Percentiles rank a stretch among this genome's conserved stretches.
These are phyloP conservation scores for Lycaena phlaeas DNA, from an alignment of 2,888 invertebrate genomes.

Conservation along the genomic window DNA sequence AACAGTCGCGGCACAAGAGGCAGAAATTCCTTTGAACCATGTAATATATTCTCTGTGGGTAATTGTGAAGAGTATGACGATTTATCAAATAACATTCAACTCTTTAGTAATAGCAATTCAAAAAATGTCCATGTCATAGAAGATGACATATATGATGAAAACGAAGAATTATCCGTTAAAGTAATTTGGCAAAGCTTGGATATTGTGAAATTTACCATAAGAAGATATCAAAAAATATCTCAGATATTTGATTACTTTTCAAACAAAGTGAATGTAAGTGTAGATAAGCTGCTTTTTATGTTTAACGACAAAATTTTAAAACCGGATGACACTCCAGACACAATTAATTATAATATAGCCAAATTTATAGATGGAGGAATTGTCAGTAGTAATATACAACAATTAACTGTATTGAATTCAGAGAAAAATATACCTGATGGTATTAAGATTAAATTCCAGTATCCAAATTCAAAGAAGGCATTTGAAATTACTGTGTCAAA, in stretches of 20 bases:
- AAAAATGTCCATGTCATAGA: conserved; percentile 26
- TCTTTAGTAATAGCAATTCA: conserved; percentile 31
- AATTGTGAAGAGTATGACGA: conserved; percentile 52
- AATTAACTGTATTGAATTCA: conserved; percentile 21
- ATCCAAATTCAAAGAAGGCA: conserved; percentile 49
- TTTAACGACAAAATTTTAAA: conserved; percentile 49
- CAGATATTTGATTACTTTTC: conserved; percentile 51
- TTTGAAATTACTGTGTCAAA: conserved; percentile 33
- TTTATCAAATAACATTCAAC: conserved; percentile 29
- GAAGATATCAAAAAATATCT: conserved; percentile 48
- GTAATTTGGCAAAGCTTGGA: conserved; percentile 57
- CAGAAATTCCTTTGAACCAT: conserved; percentile 5
- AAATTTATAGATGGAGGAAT: conserved; percentile 64
- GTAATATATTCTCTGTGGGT: conserved; percentile 39
- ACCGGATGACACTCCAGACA: conserved; percentile 50
- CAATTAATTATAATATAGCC: conserved; percentile 47
- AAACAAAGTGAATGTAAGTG: conserved; percentile 35
- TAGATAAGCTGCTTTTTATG: conserved; percentile 45
- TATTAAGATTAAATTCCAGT: conserved; percentile 56
- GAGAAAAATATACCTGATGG: conserved; percentile 23
- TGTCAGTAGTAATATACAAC: conserved; percentile 33
- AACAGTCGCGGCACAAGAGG: conserved; percentile 10
- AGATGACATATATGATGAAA: conserved; percentile 38
- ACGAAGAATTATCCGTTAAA: conserved; percentile 58
- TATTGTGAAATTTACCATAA: conserved; percentile 45